Evolutionary conservation across 2,797 vertebrate genomes (phyloP), one percentile per base, ranked within the genome.

Genomic region (Coracias cyanogaster): DNA sequence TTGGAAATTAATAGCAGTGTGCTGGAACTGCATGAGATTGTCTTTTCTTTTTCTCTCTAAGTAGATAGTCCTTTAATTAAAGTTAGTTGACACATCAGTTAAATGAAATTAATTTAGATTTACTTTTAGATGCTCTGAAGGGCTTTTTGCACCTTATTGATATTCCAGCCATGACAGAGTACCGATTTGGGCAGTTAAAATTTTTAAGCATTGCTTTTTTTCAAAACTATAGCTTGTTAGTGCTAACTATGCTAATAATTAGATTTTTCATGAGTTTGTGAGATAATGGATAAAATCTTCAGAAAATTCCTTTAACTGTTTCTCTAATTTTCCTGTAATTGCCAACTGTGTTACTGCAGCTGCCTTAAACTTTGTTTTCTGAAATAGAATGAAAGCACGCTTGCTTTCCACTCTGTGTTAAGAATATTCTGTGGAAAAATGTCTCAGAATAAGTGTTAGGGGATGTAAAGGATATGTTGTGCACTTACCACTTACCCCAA

Each of bases 31-130:
- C 21, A 45, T 35, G 2, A 73, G 67, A 58, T 33, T 60, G 6
- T 52, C 19, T 10, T 70, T 82, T 43, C 29, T 70, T 80, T 77
- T 87, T 74, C 73, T 82, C 12, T 70, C 29, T 73, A 20, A 28
- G 24, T 79, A 72, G 16, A 58, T 10, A 35, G 1, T 16, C 19
- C 17, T 86, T 90, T 70, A 77, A 82, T 71, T 71, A 85, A 87
- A 46, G 24, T 81, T 88, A 35, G 6, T 31, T 93, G 80, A 81
- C 24, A 66, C 2, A 2, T 64, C 49, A 81, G 31, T 77, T 57
- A 81, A 85, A 91, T 19, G 5, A 80, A 85, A 88, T 65, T 61
- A 83, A 65, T 85, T 94, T 88, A 55, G 28, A 58, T 88, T 91
- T 82, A 35, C 10, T 29, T 94, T 92, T 55, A 74, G 61, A 70